Percentiles rank a stretch among this genome's conserved stretches.
These are phyloP conservation scores for Gephyroberyx darwinii DNA, from an alignment of 2,797 vertebrate genomes.

Conservation along the genomic window DNA sequence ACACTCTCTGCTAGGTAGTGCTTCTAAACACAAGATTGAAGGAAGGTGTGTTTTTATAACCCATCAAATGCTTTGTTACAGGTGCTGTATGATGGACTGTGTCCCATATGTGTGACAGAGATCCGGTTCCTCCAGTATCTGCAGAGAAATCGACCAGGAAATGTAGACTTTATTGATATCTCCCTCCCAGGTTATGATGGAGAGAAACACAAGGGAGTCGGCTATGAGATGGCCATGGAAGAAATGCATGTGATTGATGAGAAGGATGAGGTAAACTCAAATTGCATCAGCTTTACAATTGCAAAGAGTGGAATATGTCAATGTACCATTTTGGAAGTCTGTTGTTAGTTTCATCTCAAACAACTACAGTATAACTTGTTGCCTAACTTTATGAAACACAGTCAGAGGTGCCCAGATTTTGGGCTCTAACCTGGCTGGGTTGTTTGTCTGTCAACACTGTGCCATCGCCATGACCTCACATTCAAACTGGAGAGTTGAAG, in stretches of 20 bases:
- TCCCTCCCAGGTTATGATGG: constrained; percentile 66
- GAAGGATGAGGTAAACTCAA: constrained; percentile 58
- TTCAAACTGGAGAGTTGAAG: too few relatives aligned
- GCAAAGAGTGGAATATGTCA: not conserved
- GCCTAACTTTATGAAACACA: too few relatives aligned
- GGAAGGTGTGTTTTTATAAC: not conserved
- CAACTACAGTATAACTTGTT: too few relatives aligned
- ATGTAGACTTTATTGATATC: constrained; percentile 73
- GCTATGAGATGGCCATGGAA: constrained; percentile 76
- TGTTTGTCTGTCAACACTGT: too few relatives aligned
- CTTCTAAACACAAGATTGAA: not conserved
- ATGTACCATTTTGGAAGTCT: not conserved
- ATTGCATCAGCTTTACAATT: not conserved
- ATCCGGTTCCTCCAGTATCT: constrained; percentile 74
- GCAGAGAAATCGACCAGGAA: constrained; percentile 55
- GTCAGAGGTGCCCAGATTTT: too few relatives aligned
- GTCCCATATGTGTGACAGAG: constrained; percentile 77
- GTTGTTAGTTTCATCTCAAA: too few relatives aligned
- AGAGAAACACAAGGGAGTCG: constrained; percentile 62
- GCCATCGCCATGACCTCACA: too few relatives aligned
- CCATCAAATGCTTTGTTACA: constrained; percentile 27
- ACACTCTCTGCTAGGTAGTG: not conserved
- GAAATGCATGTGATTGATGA: constrained; percentile 80
- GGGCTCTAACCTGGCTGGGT: too few relatives aligned
- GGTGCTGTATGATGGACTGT: constrained; percentile 77